A percentile compares a stretch with the other conserved stretches of the same genome.
Evolutionary conservation across 1,140 invertebrate species (phyloP).

Genomic region (Caenorhabditis brenneri): DNA sequence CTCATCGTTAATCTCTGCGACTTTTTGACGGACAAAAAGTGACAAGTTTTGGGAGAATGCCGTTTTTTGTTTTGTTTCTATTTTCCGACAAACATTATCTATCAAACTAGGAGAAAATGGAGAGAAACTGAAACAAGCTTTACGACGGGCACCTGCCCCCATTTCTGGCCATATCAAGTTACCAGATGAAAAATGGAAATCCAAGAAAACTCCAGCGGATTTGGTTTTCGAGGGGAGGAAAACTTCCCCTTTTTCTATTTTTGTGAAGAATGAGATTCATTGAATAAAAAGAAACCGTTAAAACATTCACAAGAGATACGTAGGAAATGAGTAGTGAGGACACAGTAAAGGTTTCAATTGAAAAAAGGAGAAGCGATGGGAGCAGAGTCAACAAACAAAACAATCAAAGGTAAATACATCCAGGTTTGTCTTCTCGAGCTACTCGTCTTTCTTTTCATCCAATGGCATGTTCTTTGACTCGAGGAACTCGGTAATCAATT

Average conservation of each 20-base stretch:
- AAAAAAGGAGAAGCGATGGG: neutral
- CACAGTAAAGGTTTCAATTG: neutral
- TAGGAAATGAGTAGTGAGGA: neutral
- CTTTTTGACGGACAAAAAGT: conserved; percentile 12
- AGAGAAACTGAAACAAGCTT: neutral
- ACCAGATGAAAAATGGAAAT: neutral
- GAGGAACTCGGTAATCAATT: conserved; percentile 19
- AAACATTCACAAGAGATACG: neutral
- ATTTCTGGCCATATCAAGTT: conserved; percentile 19
- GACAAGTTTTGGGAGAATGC: neutral
- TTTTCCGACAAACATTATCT: neutral
- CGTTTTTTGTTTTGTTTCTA: neutral
- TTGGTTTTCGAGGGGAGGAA: neutral
- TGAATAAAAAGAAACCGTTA: neutral
- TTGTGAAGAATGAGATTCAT: conserved; percentile 17
- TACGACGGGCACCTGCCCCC: neutral
- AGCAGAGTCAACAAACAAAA: conserved; percentile 27
- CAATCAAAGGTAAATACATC: conserved; percentile 41
- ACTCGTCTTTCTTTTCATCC: conserved; percentile 30
- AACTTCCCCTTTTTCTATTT: neutral
- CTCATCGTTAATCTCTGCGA: conserved; percentile 22
- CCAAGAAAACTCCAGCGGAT: neutral
- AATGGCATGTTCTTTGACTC: conserved; percentile 35
- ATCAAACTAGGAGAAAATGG: neutral
- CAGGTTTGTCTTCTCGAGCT: conserved; percentile 1